Evolutionary conservation across 35 echinoderm and acorn worm species (phyloP).

Genomic region (Amphiura filiformis): DNA sequence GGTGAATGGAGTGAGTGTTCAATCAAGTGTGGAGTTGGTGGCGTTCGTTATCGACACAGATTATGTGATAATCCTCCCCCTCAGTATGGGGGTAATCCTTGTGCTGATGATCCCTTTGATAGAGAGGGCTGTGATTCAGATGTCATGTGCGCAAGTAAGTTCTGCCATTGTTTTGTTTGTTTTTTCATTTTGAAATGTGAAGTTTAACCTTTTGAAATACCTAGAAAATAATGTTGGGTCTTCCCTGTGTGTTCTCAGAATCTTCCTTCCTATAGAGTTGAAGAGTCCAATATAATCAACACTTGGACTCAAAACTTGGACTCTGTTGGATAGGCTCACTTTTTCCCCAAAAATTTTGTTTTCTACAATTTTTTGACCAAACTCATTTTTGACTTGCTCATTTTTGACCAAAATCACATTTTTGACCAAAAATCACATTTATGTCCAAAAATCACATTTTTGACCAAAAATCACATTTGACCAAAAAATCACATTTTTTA

Average conservation of each 20-base stretch:
- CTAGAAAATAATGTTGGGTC: not conserved
- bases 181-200: not conserved
- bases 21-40: constrained; percentile 54
- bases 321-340: too few species aligned
- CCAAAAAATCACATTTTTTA: too few species aligned
- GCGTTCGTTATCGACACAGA: constrained; percentile 53
- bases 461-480: too few species aligned
- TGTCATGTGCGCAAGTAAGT: constrained; percentile 53
- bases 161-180: not conserved
- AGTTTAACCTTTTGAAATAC: not conserved
- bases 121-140: constrained; percentile 33
- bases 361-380: too few species aligned
- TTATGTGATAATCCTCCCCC: constrained; percentile 67
- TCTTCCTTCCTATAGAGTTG: not conserved
- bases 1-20: constrained; percentile 56
- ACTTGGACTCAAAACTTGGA: too few species aligned
- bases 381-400: too few species aligned
- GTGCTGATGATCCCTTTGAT: constrained; percentile 42
- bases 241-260: not conserved
- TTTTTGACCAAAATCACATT: too few species aligned
- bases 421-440: too few species aligned
- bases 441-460: too few species aligned
- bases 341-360: too few species aligned
- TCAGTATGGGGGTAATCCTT: constrained; percentile 60
- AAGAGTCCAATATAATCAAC: too few species aligned